Evolutionary conservation across 2,113 vertebrate species (phyloP).

Genomic region (Phaethornis superciliosus): DNA sequence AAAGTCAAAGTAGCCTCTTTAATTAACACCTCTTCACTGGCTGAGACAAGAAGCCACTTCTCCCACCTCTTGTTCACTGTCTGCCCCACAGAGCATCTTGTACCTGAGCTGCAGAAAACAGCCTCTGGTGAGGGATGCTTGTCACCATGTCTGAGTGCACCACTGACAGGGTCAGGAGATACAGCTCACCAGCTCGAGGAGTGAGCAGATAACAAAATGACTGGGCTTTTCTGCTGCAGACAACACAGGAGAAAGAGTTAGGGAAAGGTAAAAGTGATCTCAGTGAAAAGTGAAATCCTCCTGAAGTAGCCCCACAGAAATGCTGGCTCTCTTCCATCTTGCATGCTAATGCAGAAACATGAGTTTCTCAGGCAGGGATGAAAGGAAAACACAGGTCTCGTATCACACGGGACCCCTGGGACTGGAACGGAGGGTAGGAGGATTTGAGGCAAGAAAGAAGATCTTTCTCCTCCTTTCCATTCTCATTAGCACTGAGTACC

Average conservation of each 20-base stretch:
- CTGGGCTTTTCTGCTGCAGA: neutral
- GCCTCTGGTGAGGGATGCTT: neutral
- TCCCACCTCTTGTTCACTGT: accelerated
- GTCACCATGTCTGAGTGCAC: neutral
- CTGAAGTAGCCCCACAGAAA: neutral
- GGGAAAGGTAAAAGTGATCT: conserved; percentile 5
- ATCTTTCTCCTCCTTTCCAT: conserved; percentile 37
- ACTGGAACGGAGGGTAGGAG: neutral
- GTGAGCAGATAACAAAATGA: neutral
- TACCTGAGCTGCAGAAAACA: neutral
- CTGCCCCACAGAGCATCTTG: accelerated
- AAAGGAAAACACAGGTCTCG: conserved; percentile 44
- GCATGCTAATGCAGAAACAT: conserved; percentile 31
- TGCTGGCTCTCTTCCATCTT: conserved; percentile 35
- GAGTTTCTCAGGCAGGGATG: conserved; percentile 34
- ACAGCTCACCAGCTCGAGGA: neutral
- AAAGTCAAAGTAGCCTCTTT: neutral
- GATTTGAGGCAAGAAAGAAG: conserved; percentile 25
- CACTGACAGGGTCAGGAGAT: neutral
- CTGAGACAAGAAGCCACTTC: neutral
- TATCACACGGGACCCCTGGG: neutral
- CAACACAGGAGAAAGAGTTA: neutral
- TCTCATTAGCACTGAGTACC: neutral
- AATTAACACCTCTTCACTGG: neutral
- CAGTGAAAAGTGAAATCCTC: neutral